Base-by-base conservation (phyloP, 2,113 vertebrate genomes). In the Nothocercus julius region DNA sequence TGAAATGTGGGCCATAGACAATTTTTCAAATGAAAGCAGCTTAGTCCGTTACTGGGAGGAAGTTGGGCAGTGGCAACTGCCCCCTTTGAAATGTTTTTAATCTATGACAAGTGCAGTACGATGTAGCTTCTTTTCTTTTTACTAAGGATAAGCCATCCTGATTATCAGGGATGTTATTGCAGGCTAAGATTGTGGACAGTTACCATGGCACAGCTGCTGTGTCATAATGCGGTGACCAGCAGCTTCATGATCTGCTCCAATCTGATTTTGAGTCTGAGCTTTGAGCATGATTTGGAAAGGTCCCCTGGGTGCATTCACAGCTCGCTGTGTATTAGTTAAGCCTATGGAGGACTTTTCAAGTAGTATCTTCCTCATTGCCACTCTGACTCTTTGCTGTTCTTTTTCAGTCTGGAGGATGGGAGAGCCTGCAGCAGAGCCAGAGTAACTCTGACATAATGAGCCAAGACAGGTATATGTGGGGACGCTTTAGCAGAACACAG, bases 11-110 rank as follows among this genome's bases (percentile, higher is more conserved):
- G 20, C 14, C 36, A 83, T 42, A 45, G 64, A 51, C 28, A 59
- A 66, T 92, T 92, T 93, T 82, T 53, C 34, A 47, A 76, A 82
- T 82, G 68, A 73, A 94, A 88, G 47, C 34, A 73, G 14, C 61
- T 72, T 66, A 27, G 12, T 1, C 0, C 68, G n/a, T 81, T 74
- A 51, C 34, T 53, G 83, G 51, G 69, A 84, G 62, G 38, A 38
- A 64, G 12, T 1, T 47, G 73, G 38, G 77, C 66, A 27, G 53
- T 64, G 38, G 45, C 67, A 56, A 14, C 73, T 75, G 67, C 27
- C 40, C 30, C 72, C 53, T 47, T 91, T 40, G 16, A 12, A 30
- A 3, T 1, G 19, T 9, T 28, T 90, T 93, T 80, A 49, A 22
- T 49, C 40, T 77, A 73, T 42, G 49, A 28, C 7, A 2, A 27